Conservation (phyloP, 2,888 invertebrate species). For the Cheilosia soror region DNA sequence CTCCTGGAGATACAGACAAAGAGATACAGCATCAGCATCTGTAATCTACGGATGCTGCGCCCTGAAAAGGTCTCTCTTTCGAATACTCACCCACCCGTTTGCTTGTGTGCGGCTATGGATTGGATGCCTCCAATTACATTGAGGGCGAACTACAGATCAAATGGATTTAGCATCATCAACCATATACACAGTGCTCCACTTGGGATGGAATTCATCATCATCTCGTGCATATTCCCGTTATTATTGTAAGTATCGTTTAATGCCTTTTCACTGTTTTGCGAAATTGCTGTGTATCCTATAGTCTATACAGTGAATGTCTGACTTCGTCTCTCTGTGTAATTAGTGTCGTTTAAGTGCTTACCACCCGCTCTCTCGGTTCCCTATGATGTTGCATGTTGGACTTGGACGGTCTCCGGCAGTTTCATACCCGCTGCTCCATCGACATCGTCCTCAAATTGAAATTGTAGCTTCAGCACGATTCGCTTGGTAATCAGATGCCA, state of each 20-base stretch:
- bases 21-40: conserved; percentile 6
- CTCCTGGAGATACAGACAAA: conserved; percentile 5
- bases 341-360: conserved; percentile 73
- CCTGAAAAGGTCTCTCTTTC: conserved; percentile 39
- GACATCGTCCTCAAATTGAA: conserved; percentile 3
- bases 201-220: conserved; percentile 50
- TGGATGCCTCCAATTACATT: neutral
- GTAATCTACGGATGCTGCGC: conserved; percentile 57
- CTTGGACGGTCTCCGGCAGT: conserved; percentile 1
- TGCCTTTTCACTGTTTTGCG: conserved; percentile 72
- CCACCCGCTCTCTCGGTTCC: conserved; percentile 39
- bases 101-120: neutral
- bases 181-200: conserved; percentile 6
- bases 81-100: neutral
- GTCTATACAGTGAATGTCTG: conserved; percentile 7
- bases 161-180: conserved; percentile 32
- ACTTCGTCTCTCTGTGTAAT: conserved; percentile 59
- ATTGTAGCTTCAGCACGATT: conserved; percentile 13
- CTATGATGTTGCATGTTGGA: conserved; percentile 16
- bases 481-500: conserved; percentile 60
- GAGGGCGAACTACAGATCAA: conserved; percentile 40
- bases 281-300: conserved; percentile 41
- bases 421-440: neutral
- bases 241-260: conserved; percentile 67
- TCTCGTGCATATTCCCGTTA: conserved; percentile 62